These are phyloP conservation scores for Tetrax tetrax DNA, from an alignment of 2,113 vertebrate genomes.

Conservation along the genomic window DNA sequence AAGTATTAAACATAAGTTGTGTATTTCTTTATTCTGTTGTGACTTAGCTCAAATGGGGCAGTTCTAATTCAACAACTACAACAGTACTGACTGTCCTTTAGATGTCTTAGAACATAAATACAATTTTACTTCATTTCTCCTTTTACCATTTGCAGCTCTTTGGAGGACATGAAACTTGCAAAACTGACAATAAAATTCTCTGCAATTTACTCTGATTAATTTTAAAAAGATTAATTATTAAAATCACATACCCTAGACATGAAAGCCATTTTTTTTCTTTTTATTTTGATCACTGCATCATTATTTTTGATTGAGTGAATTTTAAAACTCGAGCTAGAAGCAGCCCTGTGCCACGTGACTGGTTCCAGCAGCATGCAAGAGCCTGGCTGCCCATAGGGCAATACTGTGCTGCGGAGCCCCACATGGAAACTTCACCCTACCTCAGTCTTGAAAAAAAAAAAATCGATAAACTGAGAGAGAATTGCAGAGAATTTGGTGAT, in stretches of 20 bases:
- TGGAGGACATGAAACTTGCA: background rate
- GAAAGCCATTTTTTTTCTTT: background rate
- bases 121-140: background rate
- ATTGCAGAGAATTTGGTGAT: background rate
- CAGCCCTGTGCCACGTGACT: rapidly evolving
- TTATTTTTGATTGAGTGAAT: background rate
- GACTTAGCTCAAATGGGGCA: background rate
- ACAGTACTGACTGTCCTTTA: background rate
- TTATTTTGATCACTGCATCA: background rate
- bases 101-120: background rate
- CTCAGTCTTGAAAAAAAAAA: background rate
- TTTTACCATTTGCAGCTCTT: background rate
- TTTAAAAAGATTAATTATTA: background rate
- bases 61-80: background rate
- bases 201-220: background rate
- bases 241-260: background rate
- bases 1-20: background rate
- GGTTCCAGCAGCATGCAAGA: background rate
- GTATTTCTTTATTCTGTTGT: background rate
- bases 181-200: background rate
- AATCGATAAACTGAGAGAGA: background rate
- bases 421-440: background rate
- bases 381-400: background rate
- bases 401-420: background rate
- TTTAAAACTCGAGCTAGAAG: background rate